Base-by-base conservation (phyloP, 2,888 invertebrate species). In the Cephus spinipes region DNA sequence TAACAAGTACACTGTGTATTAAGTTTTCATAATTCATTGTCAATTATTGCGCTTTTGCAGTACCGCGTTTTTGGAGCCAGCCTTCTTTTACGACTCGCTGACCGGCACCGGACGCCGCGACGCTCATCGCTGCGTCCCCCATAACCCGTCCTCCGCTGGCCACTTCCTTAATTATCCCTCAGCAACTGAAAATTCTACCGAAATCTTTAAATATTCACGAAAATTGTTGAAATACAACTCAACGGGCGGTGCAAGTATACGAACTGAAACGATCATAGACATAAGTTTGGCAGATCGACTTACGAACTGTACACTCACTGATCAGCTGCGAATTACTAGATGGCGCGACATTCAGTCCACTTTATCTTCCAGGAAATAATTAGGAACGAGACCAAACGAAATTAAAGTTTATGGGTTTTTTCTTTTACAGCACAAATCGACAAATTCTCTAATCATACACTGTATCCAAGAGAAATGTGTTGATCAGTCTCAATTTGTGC, bases 1-100 rank as follows among this genome's bases (percentile, higher is more conserved):
- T 40, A 40, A 40, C 23, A 40, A 40, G 1, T 40, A 40, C 23
- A 40, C 23, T 40, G 40, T 40, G 40, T 40, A 40, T 40, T 40
- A 40, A 40, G 40, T 40, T 40, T 40, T 40, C 40, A 40, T 40
- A 40, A 40, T 40, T 40, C 15, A 23, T 40, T 40, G 40, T 40
- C 40, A 40, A 40, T 40, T 40, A 40, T 40, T 40, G 6, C 40
- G 23, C 31, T 32, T n/a, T 12, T 32, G 68, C 40, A 88, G 85
- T 91, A 93, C 94, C 95, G 91, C 98, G 95, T 93, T 99, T 99
- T 92, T 95, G 96, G 80, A 99, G 94, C 97, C 98, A 98, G 85
- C 99, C 99, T 92, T 99, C 98, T 93, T 98, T 98, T 81, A 98
- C 96, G 88, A 98, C 87, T 82, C 86, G 89, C 84, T 90, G 89